phyloP scores from a whole-genome alignment of 1,140 invertebrate genomes.

The Laupala kohalensis region DNA sequence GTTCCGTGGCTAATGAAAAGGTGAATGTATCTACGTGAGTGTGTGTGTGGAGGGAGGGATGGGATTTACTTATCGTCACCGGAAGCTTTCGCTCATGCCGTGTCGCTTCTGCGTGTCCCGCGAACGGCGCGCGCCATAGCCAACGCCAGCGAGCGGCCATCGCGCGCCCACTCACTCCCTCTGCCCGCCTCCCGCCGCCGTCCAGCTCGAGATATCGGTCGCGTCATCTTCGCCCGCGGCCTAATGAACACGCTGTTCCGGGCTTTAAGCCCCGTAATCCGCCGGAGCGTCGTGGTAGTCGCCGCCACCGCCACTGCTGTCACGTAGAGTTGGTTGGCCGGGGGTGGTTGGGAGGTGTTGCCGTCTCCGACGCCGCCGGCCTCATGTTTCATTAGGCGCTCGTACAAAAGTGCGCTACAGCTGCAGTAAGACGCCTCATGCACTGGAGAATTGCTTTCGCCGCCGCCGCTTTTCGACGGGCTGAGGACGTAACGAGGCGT shows the following conservation, averaged over 20 bases:
- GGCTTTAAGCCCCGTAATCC: not conserved
- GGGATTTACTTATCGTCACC: not conserved
- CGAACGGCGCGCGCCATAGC: too few species aligned
- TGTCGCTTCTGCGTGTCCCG: not conserved
- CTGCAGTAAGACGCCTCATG: too few species aligned
- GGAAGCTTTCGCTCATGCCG: not conserved
- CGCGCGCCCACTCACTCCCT: not conserved
- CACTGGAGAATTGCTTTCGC: too few species aligned
- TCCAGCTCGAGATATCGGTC: not conserved
- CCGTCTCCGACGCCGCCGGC: not conserved
- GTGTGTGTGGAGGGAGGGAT: not conserved
- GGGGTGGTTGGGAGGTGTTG: not conserved
- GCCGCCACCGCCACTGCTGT: too few species aligned
- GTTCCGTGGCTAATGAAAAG: too few species aligned
- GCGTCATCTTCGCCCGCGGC: not conserved
- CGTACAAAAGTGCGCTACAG: not conserved
- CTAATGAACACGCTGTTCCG: not conserved
- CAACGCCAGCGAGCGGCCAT: too few species aligned
- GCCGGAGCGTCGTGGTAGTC: too few species aligned
- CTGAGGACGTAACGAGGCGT: too few species aligned
- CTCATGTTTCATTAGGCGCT: not conserved
- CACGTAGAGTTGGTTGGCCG: not conserved
- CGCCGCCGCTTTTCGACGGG: too few species aligned
- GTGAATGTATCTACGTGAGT: not conserved
- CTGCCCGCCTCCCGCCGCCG: too few species aligned